Percentiles rank a stretch among this genome's conserved stretches.
These are phyloP conservation scores for Manis javanica DNA, from an alignment of 2,797 vertebrate species.

Conservation along the genomic window DNA sequence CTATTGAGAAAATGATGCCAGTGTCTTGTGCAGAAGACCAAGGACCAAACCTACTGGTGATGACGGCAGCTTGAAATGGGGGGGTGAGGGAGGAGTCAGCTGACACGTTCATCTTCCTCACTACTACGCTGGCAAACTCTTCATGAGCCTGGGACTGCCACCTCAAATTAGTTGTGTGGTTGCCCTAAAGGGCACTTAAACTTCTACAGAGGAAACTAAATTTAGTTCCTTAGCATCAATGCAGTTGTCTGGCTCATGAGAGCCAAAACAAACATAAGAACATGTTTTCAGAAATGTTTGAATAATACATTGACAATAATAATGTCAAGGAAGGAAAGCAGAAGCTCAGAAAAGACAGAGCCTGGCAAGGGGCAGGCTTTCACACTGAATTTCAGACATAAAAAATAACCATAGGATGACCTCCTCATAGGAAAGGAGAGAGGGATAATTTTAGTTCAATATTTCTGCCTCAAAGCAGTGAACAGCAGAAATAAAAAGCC, in stretches of 20 bases:
- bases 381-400: neutral
- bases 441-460: neutral
- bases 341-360: neutral
- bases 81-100: neutral
- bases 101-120: constrained; percentile 67
- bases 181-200: constrained; percentile 75
- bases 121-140: constrained; percentile 81
- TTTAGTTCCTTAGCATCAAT: constrained; percentile 78
- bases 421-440: neutral
- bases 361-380: neutral
- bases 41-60: neutral
- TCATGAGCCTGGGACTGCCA: constrained; percentile 74
- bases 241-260: neutral
- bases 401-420: neutral
- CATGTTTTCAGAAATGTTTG: constrained; percentile 51
- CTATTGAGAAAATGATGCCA: neutral
- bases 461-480: neutral
- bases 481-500: neutral
- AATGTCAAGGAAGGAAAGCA: neutral
- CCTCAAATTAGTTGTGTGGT: constrained; percentile 80
- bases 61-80: neutral
- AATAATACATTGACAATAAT: neutral
- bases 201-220: constrained; percentile 83
- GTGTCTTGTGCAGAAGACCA: neutral
- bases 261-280: constrained; percentile 52